A percentile compares a stretch with the other conserved stretches of the same genome.
phyloP scores from a whole-genome alignment of 1,140 invertebrate genomes.

The Euwallacea fornicatus region DNA sequence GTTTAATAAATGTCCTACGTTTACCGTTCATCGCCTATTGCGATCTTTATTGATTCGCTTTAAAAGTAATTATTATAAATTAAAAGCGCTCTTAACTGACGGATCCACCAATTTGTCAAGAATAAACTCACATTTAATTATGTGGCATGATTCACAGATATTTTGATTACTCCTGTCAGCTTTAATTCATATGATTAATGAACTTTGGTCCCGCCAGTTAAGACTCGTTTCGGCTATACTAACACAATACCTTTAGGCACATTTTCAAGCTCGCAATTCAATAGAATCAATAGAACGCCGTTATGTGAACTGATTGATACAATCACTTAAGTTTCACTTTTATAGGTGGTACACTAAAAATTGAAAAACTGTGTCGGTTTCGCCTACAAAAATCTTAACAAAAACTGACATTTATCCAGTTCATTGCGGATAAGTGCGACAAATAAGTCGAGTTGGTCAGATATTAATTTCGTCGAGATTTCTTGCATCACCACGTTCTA shows the following conservation, averaged over 20 bases:
- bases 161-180: neutral
- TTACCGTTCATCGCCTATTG: too few relatives aligned
- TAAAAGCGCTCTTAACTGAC: too few relatives aligned
- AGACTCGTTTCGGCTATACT: neutral
- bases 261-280: neutral
- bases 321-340: constrained; percentile 13
- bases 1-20: too few relatives aligned
- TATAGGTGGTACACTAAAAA: constrained; percentile 10
- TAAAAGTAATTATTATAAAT: too few relatives aligned
- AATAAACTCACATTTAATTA: too few relatives aligned
- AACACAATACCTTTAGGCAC: constrained; percentile 13
- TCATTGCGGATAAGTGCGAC: constrained; percentile 17
- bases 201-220: neutral
- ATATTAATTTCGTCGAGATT: too few relatives aligned
- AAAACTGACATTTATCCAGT: constrained; percentile 28
- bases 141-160: too few relatives aligned
- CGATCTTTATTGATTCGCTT: too few relatives aligned
- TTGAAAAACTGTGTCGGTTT: constrained; percentile 11
- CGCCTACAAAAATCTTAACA: constrained; percentile 1
- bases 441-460: neutral
- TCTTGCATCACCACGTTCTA: too few relatives aligned
- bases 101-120: too few relatives aligned
- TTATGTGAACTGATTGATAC: constrained; percentile 3
- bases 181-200: neutral
- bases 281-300: constrained; percentile 7